Percentiles rank a stretch among this genome's conserved stretches.
Evolutionary conservation across 2,888 invertebrate genomes (phyloP).

Genomic region (Diaprepes abbreviatus): DNA sequence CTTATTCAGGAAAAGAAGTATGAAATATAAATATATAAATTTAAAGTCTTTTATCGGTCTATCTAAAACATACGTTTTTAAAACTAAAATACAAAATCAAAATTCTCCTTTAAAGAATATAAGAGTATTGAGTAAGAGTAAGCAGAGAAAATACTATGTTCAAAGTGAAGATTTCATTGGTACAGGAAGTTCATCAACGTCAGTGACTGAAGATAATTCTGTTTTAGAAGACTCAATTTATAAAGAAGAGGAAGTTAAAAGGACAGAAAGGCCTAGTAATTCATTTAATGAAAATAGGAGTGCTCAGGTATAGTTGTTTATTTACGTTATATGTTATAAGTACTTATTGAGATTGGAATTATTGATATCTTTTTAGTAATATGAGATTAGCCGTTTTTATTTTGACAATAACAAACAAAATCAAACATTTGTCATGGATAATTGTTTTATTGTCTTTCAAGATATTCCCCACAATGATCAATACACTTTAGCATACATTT

Average conservation of each 20-base stretch:
- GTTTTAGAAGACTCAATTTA: background rate
- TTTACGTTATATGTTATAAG: background rate
- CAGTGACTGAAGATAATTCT: background rate
- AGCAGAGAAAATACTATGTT: background rate
- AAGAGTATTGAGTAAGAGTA: background rate
- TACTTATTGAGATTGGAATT: too few relatives aligned
- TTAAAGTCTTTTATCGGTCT: conserved; percentile 49
- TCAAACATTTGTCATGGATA: too few relatives aligned
- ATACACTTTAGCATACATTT: too few relatives aligned
- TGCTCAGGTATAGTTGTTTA: conserved; percentile 3
- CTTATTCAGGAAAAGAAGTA: conserved; percentile 49
- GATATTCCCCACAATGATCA: too few relatives aligned
- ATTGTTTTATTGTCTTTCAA: too few relatives aligned
- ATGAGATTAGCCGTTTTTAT: too few relatives aligned
- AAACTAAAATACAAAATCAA: conserved; percentile 24
- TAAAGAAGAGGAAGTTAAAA: background rate
- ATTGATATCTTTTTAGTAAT: too few relatives aligned
- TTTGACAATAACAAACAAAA: too few relatives aligned
- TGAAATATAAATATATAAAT: conserved; percentile 51
- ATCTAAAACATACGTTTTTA: conserved; percentile 44
- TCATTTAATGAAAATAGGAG: conserved; percentile 3
- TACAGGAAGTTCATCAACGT: background rate
- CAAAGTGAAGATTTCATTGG: background rate
- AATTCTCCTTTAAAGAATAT: conserved; percentile 1
- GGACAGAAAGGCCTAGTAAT: background rate